Conservation (phyloP, 2,113 vertebrate species). For the Tychaedon coryphoeus region DNA sequence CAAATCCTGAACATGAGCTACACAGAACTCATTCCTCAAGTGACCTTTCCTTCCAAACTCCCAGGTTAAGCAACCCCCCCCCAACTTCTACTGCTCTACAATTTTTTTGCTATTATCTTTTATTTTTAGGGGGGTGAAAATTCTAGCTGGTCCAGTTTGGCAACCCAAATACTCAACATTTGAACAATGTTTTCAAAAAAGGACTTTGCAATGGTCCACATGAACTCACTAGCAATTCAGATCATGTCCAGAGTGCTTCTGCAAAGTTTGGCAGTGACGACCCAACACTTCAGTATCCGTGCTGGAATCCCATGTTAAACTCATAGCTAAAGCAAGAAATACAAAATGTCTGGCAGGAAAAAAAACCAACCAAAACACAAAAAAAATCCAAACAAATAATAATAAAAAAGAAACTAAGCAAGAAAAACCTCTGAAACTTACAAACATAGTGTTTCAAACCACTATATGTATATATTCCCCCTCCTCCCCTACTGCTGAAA, state of each 20-base stretch:
- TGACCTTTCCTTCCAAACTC: background rate
- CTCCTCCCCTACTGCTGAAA: conserved; percentile 25
- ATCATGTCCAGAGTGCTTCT: background rate
- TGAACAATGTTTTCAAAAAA: background rate
- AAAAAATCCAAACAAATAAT: background rate
- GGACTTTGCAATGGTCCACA: background rate
- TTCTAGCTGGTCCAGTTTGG: background rate
- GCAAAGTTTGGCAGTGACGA: background rate
- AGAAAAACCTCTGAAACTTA: background rate
- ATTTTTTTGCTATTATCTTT: background rate
- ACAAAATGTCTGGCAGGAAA: background rate
- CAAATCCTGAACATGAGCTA: background rate
- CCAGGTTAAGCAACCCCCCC: background rate
- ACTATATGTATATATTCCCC: background rate
- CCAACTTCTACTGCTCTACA: background rate
- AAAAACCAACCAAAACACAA: background rate
- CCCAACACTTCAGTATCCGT: background rate
- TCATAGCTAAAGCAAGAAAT: background rate
- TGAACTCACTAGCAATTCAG: background rate
- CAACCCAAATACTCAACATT: background rate
- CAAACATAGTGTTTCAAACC: background rate
- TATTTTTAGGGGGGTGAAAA: background rate
- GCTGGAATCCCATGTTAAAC: background rate
- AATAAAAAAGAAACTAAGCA: background rate
- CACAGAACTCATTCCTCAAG: background rate